Evolutionary conservation across 2,797 vertebrate species (phyloP).

Genomic region (Alouatta caraya): DNA sequence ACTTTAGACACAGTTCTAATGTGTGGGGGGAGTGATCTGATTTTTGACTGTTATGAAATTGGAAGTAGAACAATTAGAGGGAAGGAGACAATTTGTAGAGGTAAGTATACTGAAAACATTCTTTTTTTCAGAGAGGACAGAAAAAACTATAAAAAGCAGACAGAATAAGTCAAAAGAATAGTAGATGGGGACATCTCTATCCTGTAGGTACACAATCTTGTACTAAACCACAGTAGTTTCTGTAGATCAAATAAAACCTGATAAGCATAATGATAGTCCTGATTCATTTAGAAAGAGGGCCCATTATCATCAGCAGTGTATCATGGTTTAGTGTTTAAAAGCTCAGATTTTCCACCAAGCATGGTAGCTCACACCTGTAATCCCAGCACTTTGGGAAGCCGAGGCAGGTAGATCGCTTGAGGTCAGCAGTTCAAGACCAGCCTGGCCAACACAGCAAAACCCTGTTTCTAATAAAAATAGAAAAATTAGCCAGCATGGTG

Average conservation of each 20-base stretch:
- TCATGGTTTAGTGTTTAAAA: background rate
- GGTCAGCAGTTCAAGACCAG: background rate
- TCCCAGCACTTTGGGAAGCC: background rate
- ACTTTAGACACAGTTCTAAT: background rate
- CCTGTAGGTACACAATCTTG: background rate
- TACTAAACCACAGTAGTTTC: background rate
- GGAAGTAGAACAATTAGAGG: conserved; percentile 17
- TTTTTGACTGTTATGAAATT: conserved; percentile 10
- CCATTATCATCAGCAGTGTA: background rate
- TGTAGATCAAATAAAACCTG: background rate
- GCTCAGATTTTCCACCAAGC: background rate
- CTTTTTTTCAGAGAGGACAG: background rate
- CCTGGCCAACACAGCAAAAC: background rate
- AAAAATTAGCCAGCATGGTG: background rate
- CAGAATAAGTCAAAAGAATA: background rate
- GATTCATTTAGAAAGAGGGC: background rate
- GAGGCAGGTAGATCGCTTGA: background rate
- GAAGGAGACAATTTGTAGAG: conserved; percentile 26
- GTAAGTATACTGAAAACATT: background rate
- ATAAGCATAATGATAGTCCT: background rate
- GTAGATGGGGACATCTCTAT: background rate
- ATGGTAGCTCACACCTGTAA: background rate
- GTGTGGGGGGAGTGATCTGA: background rate
- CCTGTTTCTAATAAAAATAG: background rate
- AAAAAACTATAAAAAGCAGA: background rate